These are phyloP conservation scores for Stomorhina lunata DNA, from an alignment of 2,888 invertebrate species.

Conservation along the genomic window DNA sequence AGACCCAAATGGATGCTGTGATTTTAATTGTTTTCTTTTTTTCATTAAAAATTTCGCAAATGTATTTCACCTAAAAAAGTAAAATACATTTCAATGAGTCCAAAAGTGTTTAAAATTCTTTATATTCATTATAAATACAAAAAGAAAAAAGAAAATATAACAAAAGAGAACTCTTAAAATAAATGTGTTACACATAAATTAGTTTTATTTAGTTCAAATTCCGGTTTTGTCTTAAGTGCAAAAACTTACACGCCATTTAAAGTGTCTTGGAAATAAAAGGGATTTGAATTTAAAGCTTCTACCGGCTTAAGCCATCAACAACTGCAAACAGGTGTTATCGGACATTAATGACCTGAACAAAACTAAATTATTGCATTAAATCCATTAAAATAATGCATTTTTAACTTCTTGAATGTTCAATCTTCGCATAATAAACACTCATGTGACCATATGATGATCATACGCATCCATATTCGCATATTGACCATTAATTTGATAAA, in stretches of 20 bases:
- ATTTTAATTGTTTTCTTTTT: slow-evolving; percentile 55
- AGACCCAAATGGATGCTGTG: slow-evolving; percentile 53
- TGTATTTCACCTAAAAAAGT: not conserved
- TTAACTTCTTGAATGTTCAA: slow-evolving; percentile 64
- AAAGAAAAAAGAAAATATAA: not conserved
- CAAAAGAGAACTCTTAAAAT: not conserved
- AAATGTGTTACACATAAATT: slow-evolving; percentile 49
- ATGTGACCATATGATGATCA: not conserved
- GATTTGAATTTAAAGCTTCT: not conserved
- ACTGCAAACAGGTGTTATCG: slow-evolving; percentile 61
- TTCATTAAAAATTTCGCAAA: slow-evolving; percentile 39
- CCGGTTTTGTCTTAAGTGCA: slow-evolving; percentile 42
- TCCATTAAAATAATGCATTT: slow-evolving; percentile 70
- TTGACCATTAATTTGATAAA: slow-evolving; percentile 59
- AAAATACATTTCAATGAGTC: slow-evolving; percentile 49
- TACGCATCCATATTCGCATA: not conserved
- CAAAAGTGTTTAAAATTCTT: slow-evolving; percentile 1
- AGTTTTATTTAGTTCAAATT: slow-evolving; percentile 35
- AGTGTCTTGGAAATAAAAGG: not conserved
- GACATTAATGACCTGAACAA: slow-evolving; percentile 54
- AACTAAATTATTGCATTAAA: slow-evolving; percentile 69
- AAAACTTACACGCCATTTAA: slow-evolving; percentile 55
- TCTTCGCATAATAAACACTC: not conserved
- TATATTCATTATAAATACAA: not conserved
- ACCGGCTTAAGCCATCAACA: slow-evolving; percentile 5